These are phyloP conservation scores for Dendrocopos noguchii DNA, from an alignment of 2,113 vertebrate genomes.

Conservation along the genomic window DNA sequence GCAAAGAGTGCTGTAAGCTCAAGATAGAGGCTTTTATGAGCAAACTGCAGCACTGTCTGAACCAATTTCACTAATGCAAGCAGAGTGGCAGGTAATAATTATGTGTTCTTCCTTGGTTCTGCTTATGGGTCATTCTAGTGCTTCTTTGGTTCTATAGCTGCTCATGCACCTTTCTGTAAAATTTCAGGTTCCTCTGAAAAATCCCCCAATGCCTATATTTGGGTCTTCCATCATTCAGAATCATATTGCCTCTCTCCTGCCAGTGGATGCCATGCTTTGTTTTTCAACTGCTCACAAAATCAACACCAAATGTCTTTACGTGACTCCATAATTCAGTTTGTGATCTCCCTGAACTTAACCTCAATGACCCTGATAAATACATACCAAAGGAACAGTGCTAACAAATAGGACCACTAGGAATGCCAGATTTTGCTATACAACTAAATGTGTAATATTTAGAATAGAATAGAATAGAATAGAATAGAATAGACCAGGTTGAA, in stretches of 20 bases:
- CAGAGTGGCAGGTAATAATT: neutral
- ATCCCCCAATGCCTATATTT: neutral
- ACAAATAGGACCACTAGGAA: neutral
- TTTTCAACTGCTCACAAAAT: conserved; percentile 7
- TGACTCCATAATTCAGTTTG: neutral
- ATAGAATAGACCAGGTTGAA: no score
- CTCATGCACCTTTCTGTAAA: neutral
- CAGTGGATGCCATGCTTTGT: neutral
- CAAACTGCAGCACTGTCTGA: neutral
- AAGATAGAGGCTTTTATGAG: neutral
- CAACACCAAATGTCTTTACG: neutral
- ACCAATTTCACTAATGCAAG: neutral
- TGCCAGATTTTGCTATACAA: neutral
- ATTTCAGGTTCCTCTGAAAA: neutral
- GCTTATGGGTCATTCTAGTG: neutral
- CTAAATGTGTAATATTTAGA: neutral
- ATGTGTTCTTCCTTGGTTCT: neutral
- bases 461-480: no score
- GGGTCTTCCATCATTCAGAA: neutral
- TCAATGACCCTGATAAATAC: neutral
- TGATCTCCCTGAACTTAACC: neutral
- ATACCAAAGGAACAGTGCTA: neutral
- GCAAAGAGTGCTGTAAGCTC: neutral
- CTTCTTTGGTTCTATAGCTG: neutral
- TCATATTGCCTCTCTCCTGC: neutral